phyloP scores from a whole-genome alignment of 2,888 invertebrate species.

The Metalampra italica region DNA sequence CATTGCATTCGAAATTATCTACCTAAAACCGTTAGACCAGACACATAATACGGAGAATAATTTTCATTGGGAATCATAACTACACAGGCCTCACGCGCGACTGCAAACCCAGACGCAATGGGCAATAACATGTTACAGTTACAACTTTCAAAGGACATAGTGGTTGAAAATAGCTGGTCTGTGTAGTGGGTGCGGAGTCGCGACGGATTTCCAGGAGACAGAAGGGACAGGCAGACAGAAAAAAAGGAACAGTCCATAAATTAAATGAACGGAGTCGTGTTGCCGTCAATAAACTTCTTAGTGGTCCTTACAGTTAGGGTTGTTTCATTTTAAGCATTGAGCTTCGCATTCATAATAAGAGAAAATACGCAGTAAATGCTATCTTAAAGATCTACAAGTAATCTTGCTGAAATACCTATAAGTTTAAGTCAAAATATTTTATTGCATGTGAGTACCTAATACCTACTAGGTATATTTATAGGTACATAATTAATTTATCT shows the following conservation, averaged over 20 bases:
- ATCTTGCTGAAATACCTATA: too few relatives aligned
- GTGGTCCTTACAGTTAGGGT: constrained; percentile 4
- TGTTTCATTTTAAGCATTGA: not conserved
- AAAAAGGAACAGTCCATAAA: constrained; percentile 49
- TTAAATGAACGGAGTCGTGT: constrained; percentile 37
- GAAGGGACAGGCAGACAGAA: constrained; percentile 50
- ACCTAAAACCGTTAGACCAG: not conserved
- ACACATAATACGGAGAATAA: not conserved
- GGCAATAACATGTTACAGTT: constrained; percentile 18
- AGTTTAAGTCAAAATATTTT: too few relatives aligned
- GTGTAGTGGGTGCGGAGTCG: constrained; percentile 22
- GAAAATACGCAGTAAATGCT: too few relatives aligned
- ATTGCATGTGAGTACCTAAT: too few relatives aligned
- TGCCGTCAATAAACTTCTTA: constrained; percentile 23
- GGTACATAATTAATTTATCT: too few relatives aligned
- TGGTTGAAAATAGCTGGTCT: constrained; percentile 54
- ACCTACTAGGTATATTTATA: too few relatives aligned
- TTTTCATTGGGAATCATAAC: not conserved
- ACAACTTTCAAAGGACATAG: constrained; percentile 19
- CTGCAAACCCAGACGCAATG: constrained; percentile 12
- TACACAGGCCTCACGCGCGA: constrained; percentile 1
- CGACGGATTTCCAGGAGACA: constrained; percentile 65
- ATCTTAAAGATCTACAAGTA: too few relatives aligned
- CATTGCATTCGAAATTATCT: too few relatives aligned
- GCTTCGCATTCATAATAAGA: too few relatives aligned